Evolutionary conservation across 1,140 invertebrate species (phyloP).

Genomic region (Drosophila jambulina): DNA sequence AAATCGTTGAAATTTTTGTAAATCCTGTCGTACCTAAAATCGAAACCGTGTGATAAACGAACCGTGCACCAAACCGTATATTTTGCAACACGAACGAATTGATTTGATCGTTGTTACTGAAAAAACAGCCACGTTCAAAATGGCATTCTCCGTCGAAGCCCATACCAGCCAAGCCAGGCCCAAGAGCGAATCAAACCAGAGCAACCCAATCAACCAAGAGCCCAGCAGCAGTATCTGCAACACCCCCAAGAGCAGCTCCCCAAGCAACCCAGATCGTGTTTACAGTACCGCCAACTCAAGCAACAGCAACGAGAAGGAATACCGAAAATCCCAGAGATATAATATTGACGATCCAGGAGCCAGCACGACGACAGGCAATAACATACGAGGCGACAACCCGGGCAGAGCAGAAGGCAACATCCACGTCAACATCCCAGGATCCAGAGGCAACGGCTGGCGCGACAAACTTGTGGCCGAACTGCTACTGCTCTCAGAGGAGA

Average conservation of each 20-base stretch:
- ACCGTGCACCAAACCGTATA: constrained; percentile 36
- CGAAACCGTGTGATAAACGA: constrained; percentile 55
- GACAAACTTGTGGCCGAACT: constrained; percentile 50
- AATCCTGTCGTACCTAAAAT: constrained; percentile 55
- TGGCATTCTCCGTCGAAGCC: constrained; percentile 81
- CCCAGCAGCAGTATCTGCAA: constrained; percentile 33
- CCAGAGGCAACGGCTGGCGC: constrained; percentile 36
- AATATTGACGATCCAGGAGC: constrained; percentile 85
- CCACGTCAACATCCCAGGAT: constrained; percentile 7
- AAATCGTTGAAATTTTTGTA: constrained; percentile 40
- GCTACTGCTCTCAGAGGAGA: constrained; percentile 65
- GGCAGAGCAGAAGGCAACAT: constrained; percentile 7
- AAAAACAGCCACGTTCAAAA: constrained; percentile 81
- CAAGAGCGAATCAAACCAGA: constrained; percentile 69
- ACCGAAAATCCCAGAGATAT: constrained; percentile 79
- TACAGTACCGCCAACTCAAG: constrained; percentile 27
- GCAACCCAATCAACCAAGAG: constrained; percentile 49
- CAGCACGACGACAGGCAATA: constrained; percentile 61
- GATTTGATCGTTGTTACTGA: constrained; percentile 20
- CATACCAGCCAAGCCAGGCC: constrained; percentile 76
- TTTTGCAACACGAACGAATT: constrained; percentile 27
- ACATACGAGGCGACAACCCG: constrained; percentile 52
- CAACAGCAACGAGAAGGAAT: constrained; percentile 59
- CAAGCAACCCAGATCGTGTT: constrained; percentile 40
- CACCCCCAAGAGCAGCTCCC: constrained; percentile 38